A percentile compares a stretch with the other conserved stretches of the same genome.
Conservation (phyloP, 2,797 vertebrate species). For the Manis javanica region DNA sequence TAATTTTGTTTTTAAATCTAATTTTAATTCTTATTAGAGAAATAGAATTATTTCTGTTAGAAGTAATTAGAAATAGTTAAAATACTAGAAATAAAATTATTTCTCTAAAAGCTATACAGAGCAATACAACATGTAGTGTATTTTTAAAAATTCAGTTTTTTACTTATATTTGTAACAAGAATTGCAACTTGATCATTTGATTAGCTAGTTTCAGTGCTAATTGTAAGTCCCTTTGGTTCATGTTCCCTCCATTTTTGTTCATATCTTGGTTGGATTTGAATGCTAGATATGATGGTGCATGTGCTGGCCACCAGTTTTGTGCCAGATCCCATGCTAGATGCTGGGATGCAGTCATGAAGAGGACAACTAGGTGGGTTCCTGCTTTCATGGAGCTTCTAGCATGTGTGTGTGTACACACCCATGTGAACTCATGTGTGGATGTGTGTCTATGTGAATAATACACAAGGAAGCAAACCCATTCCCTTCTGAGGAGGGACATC, state of each 20-base stretch:
- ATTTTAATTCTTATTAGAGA: no score
- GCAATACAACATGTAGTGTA: not conserved
- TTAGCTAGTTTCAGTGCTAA: not conserved
- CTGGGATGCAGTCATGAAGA: not conserved
- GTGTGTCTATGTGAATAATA: not conserved
- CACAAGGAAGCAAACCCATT: not conserved
- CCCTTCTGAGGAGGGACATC: not conserved
- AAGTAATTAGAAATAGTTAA: no score
- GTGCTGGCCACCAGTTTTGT: not conserved
- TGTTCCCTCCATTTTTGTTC: not conserved
- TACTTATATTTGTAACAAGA: not conserved
- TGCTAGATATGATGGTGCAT: not conserved
- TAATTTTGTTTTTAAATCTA: not conserved
- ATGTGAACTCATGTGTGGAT: not conserved
- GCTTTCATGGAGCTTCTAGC: not conserved
- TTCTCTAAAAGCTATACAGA: not conserved
- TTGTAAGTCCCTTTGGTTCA: not conserved
- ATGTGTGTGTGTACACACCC: not conserved
- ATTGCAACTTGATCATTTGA: not conserved
- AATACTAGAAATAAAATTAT: not conserved
- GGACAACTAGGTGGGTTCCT: not conserved
- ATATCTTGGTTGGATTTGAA: not conserved
- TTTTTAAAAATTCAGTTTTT: not conserved
- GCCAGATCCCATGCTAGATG: not conserved
- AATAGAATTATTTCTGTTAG: no score